Evolutionary conservation across 37 sponge, comb jelly and placozoan genomes (phyloP).

Genomic region (Chondrosia reniformis): DNA sequence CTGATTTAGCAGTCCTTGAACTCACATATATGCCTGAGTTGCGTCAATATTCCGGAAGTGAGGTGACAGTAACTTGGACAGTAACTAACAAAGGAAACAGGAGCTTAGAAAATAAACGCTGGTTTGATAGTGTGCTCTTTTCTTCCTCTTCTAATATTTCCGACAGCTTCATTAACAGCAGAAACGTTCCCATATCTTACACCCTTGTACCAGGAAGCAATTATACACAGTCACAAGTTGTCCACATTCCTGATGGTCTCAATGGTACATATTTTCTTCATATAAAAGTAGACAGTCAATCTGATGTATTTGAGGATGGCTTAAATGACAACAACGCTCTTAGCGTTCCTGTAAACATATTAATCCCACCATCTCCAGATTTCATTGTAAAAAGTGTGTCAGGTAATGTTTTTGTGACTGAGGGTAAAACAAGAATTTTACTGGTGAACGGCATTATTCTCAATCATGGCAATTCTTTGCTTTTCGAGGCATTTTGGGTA

Average conservation of each 20-base stretch:
- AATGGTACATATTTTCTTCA: neutral
- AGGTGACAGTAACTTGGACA: neutral
- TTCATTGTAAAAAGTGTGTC: too few species aligned
- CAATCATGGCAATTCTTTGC: slow-evolving; percentile 19
- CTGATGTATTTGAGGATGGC: neutral
- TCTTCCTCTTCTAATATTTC: neutral
- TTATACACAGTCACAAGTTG: neutral
- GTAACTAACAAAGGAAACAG: slow-evolving; percentile 7
- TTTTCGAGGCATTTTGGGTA: neutral
- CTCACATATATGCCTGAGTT: neutral
- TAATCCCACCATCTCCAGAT: too few species aligned
- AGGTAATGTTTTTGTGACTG: too few species aligned
- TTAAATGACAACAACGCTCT: too few species aligned
- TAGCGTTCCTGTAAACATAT: too few species aligned
- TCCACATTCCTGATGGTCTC: neutral
- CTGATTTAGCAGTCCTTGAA: neutral
- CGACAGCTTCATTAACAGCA: neutral
- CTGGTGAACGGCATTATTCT: neutral
- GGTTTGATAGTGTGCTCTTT: neutral
- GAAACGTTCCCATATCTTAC: neutral
- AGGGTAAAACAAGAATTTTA: too few species aligned
- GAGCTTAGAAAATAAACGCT: neutral
- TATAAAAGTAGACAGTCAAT: neutral
- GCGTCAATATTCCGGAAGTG: neutral
- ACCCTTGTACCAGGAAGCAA: neutral